Percentiles rank a stretch among this genome's conserved stretches.
phyloP scores from a whole-genome alignment of 2,113 vertebrate genomes.

The Myocastor coypus region DNA sequence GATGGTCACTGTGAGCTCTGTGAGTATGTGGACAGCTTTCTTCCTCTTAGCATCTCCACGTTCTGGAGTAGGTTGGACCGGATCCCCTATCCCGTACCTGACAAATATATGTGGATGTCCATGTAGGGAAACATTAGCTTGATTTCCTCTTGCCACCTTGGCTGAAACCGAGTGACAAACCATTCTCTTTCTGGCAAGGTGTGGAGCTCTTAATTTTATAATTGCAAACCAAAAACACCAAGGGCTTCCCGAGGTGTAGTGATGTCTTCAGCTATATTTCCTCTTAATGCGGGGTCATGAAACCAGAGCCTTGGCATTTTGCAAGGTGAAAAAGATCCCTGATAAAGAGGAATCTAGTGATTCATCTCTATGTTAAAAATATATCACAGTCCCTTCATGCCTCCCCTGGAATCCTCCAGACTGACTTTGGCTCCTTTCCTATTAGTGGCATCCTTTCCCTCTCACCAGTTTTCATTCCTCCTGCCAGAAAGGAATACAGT shows the following conservation, averaged over 20 bases:
- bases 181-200: not conserved
- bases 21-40: not conserved
- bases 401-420: not conserved
- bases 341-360: conserved; percentile 75
- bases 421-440: conserved; percentile 59
- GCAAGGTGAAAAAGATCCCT: conserved; percentile 74
- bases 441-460: conserved; percentile 77
- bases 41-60: not conserved
- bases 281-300: not conserved
- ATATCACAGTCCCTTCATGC: not conserved
- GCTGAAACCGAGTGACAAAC: not conserved
- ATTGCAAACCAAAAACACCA: not conserved
- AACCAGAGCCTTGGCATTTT: conserved; percentile 38
- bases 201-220: not conserved
- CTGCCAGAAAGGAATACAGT: conserved; percentile 91
- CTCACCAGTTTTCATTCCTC: conserved; percentile 77
- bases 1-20: not conserved
- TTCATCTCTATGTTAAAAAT: conserved; percentile 64
- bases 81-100: not conserved
- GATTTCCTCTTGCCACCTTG: not conserved
- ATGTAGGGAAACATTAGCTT: not conserved
- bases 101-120: not conserved
- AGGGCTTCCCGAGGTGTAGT: not conserved
- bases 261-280: not conserved
- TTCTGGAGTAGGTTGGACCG: not conserved